These are phyloP conservation scores for Drosophila sucinea DNA, from an alignment of 1,140 invertebrate genomes.

Conservation along the genomic window DNA sequence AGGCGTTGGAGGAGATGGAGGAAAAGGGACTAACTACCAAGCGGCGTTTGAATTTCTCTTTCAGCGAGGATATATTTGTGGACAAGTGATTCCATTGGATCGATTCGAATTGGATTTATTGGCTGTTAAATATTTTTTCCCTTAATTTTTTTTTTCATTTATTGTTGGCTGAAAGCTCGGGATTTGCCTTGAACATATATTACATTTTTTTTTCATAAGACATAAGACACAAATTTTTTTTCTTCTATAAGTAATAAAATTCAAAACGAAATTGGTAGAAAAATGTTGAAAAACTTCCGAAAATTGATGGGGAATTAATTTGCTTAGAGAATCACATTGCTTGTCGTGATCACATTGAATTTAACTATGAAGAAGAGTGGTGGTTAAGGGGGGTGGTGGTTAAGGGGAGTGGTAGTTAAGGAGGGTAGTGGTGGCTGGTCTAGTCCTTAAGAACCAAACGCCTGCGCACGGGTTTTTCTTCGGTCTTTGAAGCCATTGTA, in stretches of 20 bases:
- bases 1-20: constrained; percentile 22
- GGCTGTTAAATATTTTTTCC: constrained; percentile 26
- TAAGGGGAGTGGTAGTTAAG: too few relatives aligned
- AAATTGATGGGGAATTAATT: neutral
- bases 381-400: too few relatives aligned
- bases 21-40: constrained; percentile 50
- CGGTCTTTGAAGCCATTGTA: constrained; percentile 42
- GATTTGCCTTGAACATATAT: constrained; percentile 32
- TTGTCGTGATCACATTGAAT: too few relatives aligned
- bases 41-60: constrained; percentile 72
- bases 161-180: constrained; percentile 47
- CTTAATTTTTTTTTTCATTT: constrained; percentile 36
- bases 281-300: neutral
- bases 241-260: constrained; percentile 43
- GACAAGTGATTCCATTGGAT: constrained; percentile 25
- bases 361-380: too few relatives aligned
- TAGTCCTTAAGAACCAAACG: constrained; percentile 70
- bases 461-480: constrained; percentile 42
- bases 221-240: constrained; percentile 30
- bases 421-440: too few relatives aligned
- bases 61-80: constrained; percentile 56
- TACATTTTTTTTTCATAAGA: neutral
- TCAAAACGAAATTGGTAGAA: neutral
- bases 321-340: neutral
- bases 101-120: constrained; percentile 2